Base-by-base conservation (phyloP, 1,140 invertebrate species). In the Ladona fulva region DNA sequence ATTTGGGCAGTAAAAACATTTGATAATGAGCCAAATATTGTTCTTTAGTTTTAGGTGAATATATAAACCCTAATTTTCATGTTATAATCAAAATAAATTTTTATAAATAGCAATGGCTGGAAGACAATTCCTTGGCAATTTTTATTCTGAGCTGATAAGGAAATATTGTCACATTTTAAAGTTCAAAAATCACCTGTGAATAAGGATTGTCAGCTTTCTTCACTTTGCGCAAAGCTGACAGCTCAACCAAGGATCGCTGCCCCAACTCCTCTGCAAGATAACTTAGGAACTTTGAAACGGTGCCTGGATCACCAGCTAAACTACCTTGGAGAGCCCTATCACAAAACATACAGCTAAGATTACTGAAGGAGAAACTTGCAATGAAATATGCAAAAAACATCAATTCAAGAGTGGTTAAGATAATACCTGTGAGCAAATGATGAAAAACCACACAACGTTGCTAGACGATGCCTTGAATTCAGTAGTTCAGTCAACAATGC, bases 371-470 rank as follows among this genome's bases (percentile, higher is more conserved):
- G 29, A 37, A 37, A 37, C 29, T 37, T 5, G 8, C 3, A 37
- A 37, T 1, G 1, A 8, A 1, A 1, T 37, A 37, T 37, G 29
- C 3, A 37, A 37, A 37, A n/a, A n/a, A n/a, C n/a, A n/a, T n/a
- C n/a, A n/a, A 24, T 74, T 75, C 24, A 42, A 75, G 7, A 22
- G 1, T 5, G 11, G 11, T 42, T 29, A 74, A 78, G 1, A 77
- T 78, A 74, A 80, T 82, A 92, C 89, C 94, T 90, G 83, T 98
- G 93, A 25, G 94, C 92, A 84, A 95, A 98, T 0, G 94, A 92
- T 12, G 88, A 83, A 85, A 98, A 99, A 1, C 94, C 96, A 84
- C 96, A 97, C 25, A 94, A 87, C 75, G 90, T 84, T 0, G 96
- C 96, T 77, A 99, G 87, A 76, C 92, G 85, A 83, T 93, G 87